Percentiles rank a stretch among this genome's conserved stretches.
phyloP scores from a whole-genome alignment of 2,888 invertebrate species.

The Drosophila flavopinicola region DNA sequence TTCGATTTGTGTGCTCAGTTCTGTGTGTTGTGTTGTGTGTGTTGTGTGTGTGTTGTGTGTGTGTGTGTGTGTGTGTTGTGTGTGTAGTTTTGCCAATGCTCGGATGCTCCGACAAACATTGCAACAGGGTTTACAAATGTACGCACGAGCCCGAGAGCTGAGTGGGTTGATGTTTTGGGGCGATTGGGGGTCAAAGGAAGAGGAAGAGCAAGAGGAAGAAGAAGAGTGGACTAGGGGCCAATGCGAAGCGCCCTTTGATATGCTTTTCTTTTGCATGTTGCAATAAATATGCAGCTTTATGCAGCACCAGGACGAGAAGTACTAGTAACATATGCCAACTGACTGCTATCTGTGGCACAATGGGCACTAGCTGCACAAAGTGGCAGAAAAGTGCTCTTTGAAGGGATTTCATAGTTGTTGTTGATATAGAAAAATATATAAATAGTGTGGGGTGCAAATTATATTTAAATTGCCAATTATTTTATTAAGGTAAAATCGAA shows the following conservation, averaged over 20 bases:
- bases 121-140: slow-evolving; percentile 59
- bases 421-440: slow-evolving; percentile 3
- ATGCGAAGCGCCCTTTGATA: slow-evolving; percentile 66
- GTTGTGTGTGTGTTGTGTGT: slow-evolving; percentile 25
- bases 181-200: slow-evolving; percentile 47
- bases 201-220: no score
- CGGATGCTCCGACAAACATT: slow-evolving; percentile 48
- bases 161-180: slow-evolving; percentile 14
- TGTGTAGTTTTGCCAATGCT: slow-evolving; percentile 41
- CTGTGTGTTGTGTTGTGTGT: slow-evolving; percentile 28
- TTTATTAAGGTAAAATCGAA: no score
- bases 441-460: slow-evolving; percentile 9
- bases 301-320: slow-evolving; percentile 26
- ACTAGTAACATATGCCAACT: slow-evolving; percentile 57
- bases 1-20: slow-evolving; percentile 26
- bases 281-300: slow-evolving; percentile 81
- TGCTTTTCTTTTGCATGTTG: slow-evolving; percentile 76
- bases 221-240: slow-evolving; percentile 32
- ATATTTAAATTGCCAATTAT: slow-evolving; percentile 8
- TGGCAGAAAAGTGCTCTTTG: slow-evolving; percentile 34
- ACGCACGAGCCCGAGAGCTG: slow-evolving; percentile 22
- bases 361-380: slow-evolving; percentile 15
- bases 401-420: slow-evolving; percentile 18
- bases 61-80: slow-evolving; percentile 8
- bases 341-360: slow-evolving; percentile 36